Base-by-base conservation (phyloP, 2,888 invertebrate species). In the Eilema depressum region DNA sequence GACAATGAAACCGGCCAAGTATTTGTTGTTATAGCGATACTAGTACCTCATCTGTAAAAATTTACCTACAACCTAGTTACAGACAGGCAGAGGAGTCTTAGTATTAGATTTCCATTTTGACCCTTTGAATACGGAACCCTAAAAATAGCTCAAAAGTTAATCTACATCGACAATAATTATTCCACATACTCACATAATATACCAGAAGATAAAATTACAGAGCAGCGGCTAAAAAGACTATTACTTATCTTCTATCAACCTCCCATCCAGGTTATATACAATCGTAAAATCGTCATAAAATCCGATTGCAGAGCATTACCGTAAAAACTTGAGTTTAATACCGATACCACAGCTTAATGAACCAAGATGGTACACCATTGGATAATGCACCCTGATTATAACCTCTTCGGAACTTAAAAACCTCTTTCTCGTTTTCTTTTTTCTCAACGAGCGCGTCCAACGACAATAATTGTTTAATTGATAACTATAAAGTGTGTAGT, bases 401-500 rank as follows among this genome's bases (percentile, higher is more conserved):
- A 74, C 68, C 78, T 83, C 74, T 71, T 72, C 68, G 72, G 57
- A 73, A 70, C 71, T 74, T 71, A 59, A 78, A 71, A 74, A 67
- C 71, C 70, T 74, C 70, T 47, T 79, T 71, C 73, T 61, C 8
- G 37, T 61, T 65, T 71, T 69, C 28, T 25, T 20, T 53, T 37
- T 66, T 53, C 62, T 63, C 10, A 62, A 64, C 66, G 69, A 71
- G 68, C 72, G 74, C 74, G 68, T 65, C 70, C 71, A 74, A 60
- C 61, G 78, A 76, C 81, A 78, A 75, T 81, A 81, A 82, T 80
- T 82, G 78, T 80, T 78, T 82, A 82, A 82, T 81, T 82, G 81
- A 78, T 75, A 73, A 75, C 71, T 66, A 81, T 81, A 80, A 81
- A 81, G 65, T 66, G 60, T 68, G 63, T 76, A 67, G 76, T 81